Evolutionary conservation across 2,113 vertebrate species (phyloP).

Genomic region (Shinisaurus crocodilurus): DNA sequence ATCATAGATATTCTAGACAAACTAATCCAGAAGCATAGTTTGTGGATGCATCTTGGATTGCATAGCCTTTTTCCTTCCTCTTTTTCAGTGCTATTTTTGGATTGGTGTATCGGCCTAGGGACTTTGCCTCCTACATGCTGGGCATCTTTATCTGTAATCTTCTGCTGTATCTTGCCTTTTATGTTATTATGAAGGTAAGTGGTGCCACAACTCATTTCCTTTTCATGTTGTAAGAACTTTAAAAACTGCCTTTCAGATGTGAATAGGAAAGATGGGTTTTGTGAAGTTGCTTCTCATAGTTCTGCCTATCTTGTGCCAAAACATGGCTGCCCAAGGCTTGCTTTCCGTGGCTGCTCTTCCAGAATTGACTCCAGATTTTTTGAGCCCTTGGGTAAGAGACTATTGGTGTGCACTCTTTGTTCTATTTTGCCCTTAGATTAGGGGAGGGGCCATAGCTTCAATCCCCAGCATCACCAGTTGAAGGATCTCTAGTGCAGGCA

Average conservation of each 20-base stretch:
- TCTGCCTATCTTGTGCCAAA: not conserved
- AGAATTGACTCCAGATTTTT: not conserved
- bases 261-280: not conserved
- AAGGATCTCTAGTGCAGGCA: not conserved
- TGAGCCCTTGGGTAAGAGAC: not conserved
- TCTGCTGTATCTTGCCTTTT: constrained; percentile 84
- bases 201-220: accelerated
- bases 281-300: not conserved
- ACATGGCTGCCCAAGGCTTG: not conserved
- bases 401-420: not conserved
- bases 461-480: not conserved
- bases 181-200: constrained; percentile 87
- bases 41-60: not conserved
- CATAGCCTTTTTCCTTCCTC: not conserved
- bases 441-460: not conserved
- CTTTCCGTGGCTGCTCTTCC: not conserved
- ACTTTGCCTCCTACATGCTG: constrained; percentile 84
- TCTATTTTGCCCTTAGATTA: not conserved
- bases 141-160: constrained; percentile 86
- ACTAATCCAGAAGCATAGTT: not conserved
- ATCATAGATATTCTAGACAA: not conserved
- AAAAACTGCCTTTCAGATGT: not conserved
- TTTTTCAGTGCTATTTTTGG: constrained; percentile 79
- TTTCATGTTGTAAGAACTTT: not conserved
- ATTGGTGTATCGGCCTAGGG: constrained; percentile 78